Evolutionary conservation across 2,113 vertebrate genomes (phyloP).

Genomic region (Aspidoscelis tigris): DNA sequence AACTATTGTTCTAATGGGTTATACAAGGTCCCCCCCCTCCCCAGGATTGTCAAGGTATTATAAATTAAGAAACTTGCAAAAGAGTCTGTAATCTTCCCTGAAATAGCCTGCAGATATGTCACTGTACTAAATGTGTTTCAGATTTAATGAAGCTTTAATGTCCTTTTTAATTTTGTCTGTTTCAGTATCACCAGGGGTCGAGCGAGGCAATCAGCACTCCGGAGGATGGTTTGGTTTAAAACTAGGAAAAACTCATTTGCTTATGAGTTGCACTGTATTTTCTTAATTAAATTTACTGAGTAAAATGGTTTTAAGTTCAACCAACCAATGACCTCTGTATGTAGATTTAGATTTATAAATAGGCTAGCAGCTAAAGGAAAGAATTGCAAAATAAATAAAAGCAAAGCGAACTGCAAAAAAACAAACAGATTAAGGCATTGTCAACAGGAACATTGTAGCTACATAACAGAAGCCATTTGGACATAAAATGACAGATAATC

Average conservation of each 20-base stretch:
- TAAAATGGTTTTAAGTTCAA: conserved; percentile 84
- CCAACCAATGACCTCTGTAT: conserved; percentile 80
- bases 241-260: conserved; percentile 86
- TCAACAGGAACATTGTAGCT: conserved; percentile 59
- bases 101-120: conserved; percentile 89
- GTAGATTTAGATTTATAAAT: conserved; percentile 80
- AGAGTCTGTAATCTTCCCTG: conserved; percentile 83
- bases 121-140: conserved; percentile 89
- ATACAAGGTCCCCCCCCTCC: conserved; percentile 44
- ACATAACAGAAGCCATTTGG: conserved; percentile 52
- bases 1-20: conserved; percentile 60
- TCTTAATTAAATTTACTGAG: conserved; percentile 88
- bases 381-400: conserved; percentile 8
- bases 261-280: conserved; percentile 88
- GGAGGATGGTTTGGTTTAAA: conserved; percentile 85
- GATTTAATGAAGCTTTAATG: conserved; percentile 92
- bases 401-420: conserved; percentile 54
- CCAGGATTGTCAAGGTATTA: conserved; percentile 82
- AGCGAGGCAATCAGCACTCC: conserved; percentile 84
- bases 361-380: conserved; percentile 69
- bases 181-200: conserved; percentile 85
- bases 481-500: conserved; percentile 42
- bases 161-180: conserved; percentile 89
- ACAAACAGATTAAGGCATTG: conserved; percentile 71
- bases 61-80: conserved; percentile 85